Percentiles rank a stretch among this genome's conserved stretches.
These are phyloP conservation scores for Mastomys coucha DNA, from an alignment of 2,113 vertebrate species.

Conservation along the genomic window DNA sequence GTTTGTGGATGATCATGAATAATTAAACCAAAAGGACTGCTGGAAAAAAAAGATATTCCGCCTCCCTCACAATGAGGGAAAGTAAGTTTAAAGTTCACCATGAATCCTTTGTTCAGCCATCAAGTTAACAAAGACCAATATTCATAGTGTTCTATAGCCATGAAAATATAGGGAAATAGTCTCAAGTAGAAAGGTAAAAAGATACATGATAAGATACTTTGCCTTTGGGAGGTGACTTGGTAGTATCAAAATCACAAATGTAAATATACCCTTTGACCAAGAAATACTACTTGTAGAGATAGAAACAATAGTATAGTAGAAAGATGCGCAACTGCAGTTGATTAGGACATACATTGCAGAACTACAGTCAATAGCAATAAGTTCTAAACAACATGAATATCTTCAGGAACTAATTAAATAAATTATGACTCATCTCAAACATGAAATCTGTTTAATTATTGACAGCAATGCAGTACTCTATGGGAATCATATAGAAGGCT, in stretches of 20 bases:
- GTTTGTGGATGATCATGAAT: background rate
- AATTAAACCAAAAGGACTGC: background rate
- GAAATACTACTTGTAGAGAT: background rate
- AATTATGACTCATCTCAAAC: background rate
- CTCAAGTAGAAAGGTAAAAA: background rate
- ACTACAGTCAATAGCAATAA: constrained; percentile 32
- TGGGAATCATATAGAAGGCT: background rate
- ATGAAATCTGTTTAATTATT: constrained; percentile 11
- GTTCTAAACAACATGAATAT: constrained; percentile 4
- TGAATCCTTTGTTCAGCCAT: background rate
- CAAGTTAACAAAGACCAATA: constrained; percentile 25
- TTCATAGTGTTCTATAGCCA: background rate
- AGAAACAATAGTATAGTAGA: constrained; percentile 21
- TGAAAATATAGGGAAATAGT: background rate
- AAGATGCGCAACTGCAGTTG: background rate
- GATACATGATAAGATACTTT: background rate
- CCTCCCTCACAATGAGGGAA: background rate
- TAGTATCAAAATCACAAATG: constrained; percentile 24
- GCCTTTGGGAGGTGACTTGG: background rate
- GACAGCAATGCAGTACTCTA: background rate
- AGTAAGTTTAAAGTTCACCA: background rate
- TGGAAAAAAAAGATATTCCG: constrained; percentile 28
- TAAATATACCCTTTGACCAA: constrained; percentile 20
- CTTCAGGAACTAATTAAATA: constrained; percentile 26
- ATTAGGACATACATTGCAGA: background rate